phyloP scores from a whole-genome alignment of 1,140 invertebrate species.

The Bacillus rossius region DNA sequence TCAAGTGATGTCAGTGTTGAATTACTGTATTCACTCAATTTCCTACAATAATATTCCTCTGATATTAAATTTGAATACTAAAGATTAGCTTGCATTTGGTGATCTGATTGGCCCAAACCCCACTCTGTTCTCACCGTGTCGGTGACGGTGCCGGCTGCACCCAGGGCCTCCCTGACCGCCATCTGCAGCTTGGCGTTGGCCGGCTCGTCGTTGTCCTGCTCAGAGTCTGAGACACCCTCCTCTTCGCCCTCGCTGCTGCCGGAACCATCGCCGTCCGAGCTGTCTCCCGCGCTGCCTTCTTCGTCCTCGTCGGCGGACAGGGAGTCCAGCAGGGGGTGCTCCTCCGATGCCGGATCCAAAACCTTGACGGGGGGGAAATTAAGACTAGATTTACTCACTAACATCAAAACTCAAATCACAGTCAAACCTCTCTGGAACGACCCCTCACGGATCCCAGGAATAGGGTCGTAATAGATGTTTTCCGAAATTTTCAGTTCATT shows the following conservation, averaged over 20 bases:
- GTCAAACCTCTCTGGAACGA: background rate
- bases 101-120: no score
- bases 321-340: conserved; percentile 47
- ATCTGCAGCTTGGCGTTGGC: conserved; percentile 57
- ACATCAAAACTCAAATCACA: no score
- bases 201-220: conserved; percentile 53
- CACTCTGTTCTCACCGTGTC: conserved; percentile 41
- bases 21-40: no score
- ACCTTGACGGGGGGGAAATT: no score
- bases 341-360: conserved; percentile 56
- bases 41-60: no score
- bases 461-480: no score
- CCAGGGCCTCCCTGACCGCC: conserved; percentile 55
- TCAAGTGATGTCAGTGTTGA: no score
- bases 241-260: conserved; percentile 31
- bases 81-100: no score
- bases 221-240: conserved; percentile 40
- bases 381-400: no score
- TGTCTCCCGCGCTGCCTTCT: conserved; percentile 29
- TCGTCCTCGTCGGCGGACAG: conserved; percentile 27
- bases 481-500: no score
- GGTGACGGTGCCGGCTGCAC: conserved; percentile 46
- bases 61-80: no score
- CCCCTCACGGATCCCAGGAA: no score
- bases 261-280: conserved; percentile 29